These are phyloP conservation scores for Stegodyphus dumicola DNA, from an alignment of 1,140 invertebrate species.

Conservation along the genomic window DNA sequence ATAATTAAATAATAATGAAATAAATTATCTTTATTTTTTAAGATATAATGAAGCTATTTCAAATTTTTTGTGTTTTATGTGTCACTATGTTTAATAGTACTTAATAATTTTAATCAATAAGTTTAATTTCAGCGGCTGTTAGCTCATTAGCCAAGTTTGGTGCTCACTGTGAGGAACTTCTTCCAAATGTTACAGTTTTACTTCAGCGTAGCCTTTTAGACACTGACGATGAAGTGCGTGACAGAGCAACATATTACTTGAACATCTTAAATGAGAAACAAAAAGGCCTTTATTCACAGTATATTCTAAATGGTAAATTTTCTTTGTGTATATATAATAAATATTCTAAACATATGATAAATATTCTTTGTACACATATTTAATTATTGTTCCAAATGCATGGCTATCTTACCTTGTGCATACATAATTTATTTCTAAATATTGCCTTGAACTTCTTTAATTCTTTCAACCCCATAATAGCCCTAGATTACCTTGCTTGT, in stretches of 20 bases:
- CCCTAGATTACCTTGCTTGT: no score
- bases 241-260: slow-evolving; percentile 97
- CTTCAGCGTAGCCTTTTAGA: slow-evolving; percentile 92
- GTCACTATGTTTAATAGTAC: background rate
- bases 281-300: slow-evolving; percentile 80
- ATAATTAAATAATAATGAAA: no score
- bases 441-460: no score
- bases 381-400: no score
- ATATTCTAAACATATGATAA: no score
- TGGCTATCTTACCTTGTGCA: no score
- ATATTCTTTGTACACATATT: no score
- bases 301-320: slow-evolving; percentile 80
- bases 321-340: background rate
- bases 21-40: no score
- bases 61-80: no score
- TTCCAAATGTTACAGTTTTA: slow-evolving; percentile 84
- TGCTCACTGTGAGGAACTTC: slow-evolving; percentile 89
- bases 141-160: slow-evolving; percentile 98
- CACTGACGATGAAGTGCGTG: slow-evolving; percentile 97
- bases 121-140: slow-evolving; percentile 82
- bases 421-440: no score
- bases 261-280: slow-evolving; percentile 78
- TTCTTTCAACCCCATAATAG: no score
- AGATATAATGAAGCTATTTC: no score
- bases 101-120: slow-evolving; percentile 1